Conservation (phyloP, 2,113 vertebrate genomes). For the Otocyon megalotis region DNA sequence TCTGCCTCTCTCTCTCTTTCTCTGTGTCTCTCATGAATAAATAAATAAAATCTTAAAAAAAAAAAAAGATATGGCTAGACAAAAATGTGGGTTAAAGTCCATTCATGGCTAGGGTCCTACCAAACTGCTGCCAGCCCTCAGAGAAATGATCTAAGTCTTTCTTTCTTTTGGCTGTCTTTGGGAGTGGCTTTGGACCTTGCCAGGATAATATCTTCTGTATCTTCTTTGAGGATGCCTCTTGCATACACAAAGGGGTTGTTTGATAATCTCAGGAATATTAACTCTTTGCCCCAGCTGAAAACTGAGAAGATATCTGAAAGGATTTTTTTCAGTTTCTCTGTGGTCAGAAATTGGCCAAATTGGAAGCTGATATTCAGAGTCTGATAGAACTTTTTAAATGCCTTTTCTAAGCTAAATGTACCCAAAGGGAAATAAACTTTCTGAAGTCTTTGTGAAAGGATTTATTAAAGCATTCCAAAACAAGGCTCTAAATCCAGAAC, state of each 20-base stretch:
- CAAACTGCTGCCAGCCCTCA: neutral
- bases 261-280: neutral
- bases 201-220: neutral
- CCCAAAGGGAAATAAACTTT: neutral
- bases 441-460: neutral
- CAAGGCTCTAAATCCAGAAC: neutral
- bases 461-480: neutral
- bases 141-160: neutral
- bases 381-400: neutral
- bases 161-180: neutral
- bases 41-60: no score
- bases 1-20: no score
- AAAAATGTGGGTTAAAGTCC: neutral
- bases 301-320: neutral
- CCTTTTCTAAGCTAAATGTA: neutral
- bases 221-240: neutral
- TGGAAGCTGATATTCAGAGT: neutral
- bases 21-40: no score
- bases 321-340: neutral
- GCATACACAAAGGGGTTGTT: neutral
- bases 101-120: neutral
- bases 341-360: neutral
- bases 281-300: neutral
- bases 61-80: neutral
- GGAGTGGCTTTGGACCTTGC: neutral